A percentile compares a stretch with the other conserved stretches of the same genome.
Conservation (phyloP, 2,888 invertebrate genomes). For the Oxycera nigricornis region DNA sequence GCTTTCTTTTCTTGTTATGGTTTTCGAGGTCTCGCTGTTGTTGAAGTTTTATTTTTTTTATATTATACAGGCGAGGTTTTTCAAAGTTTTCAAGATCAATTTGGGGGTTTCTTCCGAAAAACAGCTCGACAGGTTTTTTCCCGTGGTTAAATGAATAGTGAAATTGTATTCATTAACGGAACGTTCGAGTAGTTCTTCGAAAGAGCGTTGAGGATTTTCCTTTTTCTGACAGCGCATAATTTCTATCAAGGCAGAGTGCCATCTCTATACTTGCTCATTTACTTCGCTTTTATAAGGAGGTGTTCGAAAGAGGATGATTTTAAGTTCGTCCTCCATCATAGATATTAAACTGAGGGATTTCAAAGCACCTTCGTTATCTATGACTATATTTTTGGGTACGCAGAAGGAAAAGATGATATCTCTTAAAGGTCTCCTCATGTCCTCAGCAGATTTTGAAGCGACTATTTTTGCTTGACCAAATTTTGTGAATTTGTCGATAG, state of each 20-base stretch:
- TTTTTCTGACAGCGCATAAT: slow-evolving; percentile 47
- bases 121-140: not conserved
- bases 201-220: not conserved
- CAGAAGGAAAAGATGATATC: slow-evolving; percentile 32
- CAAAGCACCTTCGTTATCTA: slow-evolving; percentile 39
- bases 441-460: too few relatives aligned
- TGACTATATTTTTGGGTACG: slow-evolving; percentile 26
- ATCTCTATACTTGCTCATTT: slow-evolving; percentile 43
- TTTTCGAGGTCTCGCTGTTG: not conserved
- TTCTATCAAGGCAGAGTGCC: slow-evolving; percentile 8
- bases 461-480: slow-evolving; percentile 34
- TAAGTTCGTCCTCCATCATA: slow-evolving; percentile 23
- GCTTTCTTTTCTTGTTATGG: not conserved
- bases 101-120: not conserved
- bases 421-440: too few relatives aligned
- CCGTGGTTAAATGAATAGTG: not conserved
- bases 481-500: slow-evolving; percentile 44
- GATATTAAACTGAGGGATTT: slow-evolving; percentile 13
- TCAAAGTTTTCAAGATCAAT: not conserved
- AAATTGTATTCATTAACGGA: not conserved
- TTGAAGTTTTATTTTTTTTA: not conserved
- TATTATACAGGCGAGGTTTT: not conserved
- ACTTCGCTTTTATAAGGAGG: slow-evolving; percentile 29
- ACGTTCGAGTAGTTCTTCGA: not conserved
- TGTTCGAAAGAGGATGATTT: not conserved